phyloP scores from a whole-genome alignment of 2,888 invertebrate genomes.

The Argynnis bischoffii region DNA sequence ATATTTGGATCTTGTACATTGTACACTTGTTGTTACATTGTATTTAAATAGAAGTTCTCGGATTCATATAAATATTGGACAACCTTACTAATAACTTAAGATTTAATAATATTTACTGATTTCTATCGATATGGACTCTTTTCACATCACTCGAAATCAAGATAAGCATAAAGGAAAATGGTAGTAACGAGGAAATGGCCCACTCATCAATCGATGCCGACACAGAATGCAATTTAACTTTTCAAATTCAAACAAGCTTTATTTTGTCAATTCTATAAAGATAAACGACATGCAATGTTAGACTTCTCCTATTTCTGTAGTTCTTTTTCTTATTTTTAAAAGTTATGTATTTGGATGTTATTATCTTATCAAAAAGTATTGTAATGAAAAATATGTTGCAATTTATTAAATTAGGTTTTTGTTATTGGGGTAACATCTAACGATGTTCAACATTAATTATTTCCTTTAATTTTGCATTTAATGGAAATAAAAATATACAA shows the following conservation, averaged over 20 bases:
- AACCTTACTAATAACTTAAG: not conserved
- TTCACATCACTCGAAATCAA: constrained; percentile 3
- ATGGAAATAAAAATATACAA: no score
- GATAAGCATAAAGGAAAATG: constrained; percentile 16
- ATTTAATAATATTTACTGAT: not conserved
- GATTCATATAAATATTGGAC: no score
- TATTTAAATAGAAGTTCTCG: no score
- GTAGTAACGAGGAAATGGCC: constrained; percentile 10
- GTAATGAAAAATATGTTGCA: no score
- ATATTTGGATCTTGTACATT: no score
- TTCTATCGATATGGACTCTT: not conserved
- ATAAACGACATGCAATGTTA: not conserved
- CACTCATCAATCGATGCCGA: constrained; percentile 18
- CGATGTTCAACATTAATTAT: no score
- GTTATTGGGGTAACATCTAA: no score
- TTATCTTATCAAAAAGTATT: no score
- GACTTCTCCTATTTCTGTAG: not conserved
- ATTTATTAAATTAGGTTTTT: no score
- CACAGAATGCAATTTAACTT: constrained; percentile 20
- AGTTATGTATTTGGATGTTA: no score
- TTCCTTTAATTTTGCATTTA: no score
- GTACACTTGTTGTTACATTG: no score
- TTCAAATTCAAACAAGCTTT: constrained; percentile 22
- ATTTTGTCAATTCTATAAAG: constrained; percentile 11
- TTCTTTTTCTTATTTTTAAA: not conserved